Conservation (phyloP, 2,888 invertebrate genomes). For the Panorpa germanica region DNA sequence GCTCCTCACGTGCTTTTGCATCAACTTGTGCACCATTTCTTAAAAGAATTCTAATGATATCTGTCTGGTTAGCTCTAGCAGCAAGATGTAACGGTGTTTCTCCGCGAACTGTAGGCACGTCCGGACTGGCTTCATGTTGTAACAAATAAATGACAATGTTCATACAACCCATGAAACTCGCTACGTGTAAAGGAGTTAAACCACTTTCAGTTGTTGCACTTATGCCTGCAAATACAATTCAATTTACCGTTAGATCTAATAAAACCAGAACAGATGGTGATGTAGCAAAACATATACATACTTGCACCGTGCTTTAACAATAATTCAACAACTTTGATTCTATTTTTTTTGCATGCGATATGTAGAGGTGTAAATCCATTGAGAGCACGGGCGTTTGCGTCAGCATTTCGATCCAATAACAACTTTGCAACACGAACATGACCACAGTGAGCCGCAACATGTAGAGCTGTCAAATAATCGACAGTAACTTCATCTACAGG, state of each 20-base stretch:
- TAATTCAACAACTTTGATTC: slow-evolving; percentile 89
- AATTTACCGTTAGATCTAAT: slow-evolving; percentile 3
- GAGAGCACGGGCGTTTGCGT: slow-evolving; percentile 86
- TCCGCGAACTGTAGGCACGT: slow-evolving; percentile 87
- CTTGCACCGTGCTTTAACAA: slow-evolving; percentile 89
- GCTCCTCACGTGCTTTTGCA: slow-evolving; percentile 63
- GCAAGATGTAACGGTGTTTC: slow-evolving; percentile 95
- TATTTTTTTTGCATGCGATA: slow-evolving; percentile 97
- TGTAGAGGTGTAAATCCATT: slow-evolving; percentile 97
- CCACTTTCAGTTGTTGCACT: slow-evolving; percentile 61
- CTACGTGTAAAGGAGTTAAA: slow-evolving; percentile 91
- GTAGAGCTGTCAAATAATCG: slow-evolving; percentile 91
- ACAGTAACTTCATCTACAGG: slow-evolving; percentile 99
- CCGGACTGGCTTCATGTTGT: slow-evolving; percentile 83
- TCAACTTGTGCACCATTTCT: slow-evolving; percentile 79
- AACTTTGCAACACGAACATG: slow-evolving; percentile 87
- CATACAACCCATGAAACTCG: slow-evolving; percentile 99
- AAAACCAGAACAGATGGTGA: neutral
- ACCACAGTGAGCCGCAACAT: slow-evolving; percentile 89
- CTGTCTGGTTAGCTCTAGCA: slow-evolving; percentile 92
- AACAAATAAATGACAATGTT: slow-evolving; percentile 93
- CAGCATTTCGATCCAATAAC: slow-evolving; percentile 84
- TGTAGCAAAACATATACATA: slow-evolving; percentile 23
- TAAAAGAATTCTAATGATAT: slow-evolving; percentile 86
- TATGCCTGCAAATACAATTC: slow-evolving; percentile 28